phyloP scores from a whole-genome alignment of 2,797 vertebrate species.

The Merluccius polli region DNA sequence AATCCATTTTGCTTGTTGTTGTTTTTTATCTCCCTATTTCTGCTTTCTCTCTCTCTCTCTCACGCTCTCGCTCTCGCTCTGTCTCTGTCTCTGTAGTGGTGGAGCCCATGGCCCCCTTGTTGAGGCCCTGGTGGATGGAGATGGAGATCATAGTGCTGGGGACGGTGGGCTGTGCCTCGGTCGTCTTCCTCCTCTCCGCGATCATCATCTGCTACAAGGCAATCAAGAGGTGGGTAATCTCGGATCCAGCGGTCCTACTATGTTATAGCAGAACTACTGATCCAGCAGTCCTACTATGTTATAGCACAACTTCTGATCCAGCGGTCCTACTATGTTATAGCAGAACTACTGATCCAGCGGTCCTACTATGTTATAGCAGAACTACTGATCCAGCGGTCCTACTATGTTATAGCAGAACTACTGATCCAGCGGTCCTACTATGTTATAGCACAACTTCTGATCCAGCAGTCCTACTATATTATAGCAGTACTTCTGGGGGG shows the following conservation, averaged over 20 bases:
- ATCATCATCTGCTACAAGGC: constrained; percentile 98
- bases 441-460: too few species aligned
- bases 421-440: too few species aligned
- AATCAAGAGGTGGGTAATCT: constrained; percentile 86
- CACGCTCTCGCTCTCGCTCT: not conserved
- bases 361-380: too few species aligned
- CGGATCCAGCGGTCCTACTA: not conserved
- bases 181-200: constrained; percentile 86
- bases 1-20: constrained; percentile 4
- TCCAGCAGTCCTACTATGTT: too few species aligned
- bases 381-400: too few species aligned
- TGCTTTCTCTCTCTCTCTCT: constrained; percentile 8
- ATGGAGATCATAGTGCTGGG: constrained; percentile 84
- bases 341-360: too few species aligned
- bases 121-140: constrained; percentile 88
- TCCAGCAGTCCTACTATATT: too few species aligned
- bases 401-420: too few species aligned
- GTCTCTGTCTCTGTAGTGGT: constrained; percentile 64
- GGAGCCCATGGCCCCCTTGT: constrained; percentile 67
- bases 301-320: too few species aligned
- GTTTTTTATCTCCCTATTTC: constrained; percentile 20
- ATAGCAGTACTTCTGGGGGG: too few species aligned
- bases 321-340: too few species aligned
- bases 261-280: too few species aligned
- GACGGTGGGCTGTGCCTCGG: constrained; percentile 82